Conservation (phyloP, 2,113 vertebrate species). For the Galbula dea region DNA sequence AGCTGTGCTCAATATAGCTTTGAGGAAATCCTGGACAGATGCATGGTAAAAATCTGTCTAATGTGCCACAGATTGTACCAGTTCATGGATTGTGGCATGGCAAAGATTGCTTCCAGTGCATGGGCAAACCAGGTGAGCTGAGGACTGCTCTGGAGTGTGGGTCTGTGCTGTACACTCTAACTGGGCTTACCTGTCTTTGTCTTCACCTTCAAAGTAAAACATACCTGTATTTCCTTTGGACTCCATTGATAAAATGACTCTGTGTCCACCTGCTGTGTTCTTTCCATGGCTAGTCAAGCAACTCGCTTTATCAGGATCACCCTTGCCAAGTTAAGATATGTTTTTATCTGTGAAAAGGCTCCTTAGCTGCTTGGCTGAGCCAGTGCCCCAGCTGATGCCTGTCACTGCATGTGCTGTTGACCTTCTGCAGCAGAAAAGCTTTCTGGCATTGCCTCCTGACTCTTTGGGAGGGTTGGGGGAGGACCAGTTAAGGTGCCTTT, state of each 20-base stretch:
- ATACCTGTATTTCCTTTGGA: background rate
- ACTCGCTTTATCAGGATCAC: background rate
- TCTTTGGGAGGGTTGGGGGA: fast-evolving
- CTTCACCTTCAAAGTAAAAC: background rate
- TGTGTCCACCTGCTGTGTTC: fast-evolving
- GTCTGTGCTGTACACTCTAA: background rate
- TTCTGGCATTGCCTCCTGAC: background rate
- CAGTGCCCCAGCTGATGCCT: background rate
- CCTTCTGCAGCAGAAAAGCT: slow-evolving; percentile 1
- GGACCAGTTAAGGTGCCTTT: background rate
- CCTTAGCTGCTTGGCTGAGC: background rate
- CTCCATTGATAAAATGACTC: background rate
- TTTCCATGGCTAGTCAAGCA: background rate
- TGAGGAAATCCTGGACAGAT: background rate
- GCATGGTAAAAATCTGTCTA: background rate
- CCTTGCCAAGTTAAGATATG: background rate
- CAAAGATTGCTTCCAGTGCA: background rate
- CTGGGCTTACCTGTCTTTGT: background rate
- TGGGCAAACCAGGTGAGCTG: background rate
- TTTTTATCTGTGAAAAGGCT: background rate
- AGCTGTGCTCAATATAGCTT: background rate
- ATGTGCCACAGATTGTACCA: background rate
- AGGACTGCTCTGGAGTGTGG: background rate
- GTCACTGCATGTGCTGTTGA: background rate
- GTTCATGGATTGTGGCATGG: background rate